A percentile compares a stretch with the other conserved stretches of the same genome.
Conservation (phyloP, 53 echinoderm and acorn worm species). For the Paracentrotus lividus region DNA sequence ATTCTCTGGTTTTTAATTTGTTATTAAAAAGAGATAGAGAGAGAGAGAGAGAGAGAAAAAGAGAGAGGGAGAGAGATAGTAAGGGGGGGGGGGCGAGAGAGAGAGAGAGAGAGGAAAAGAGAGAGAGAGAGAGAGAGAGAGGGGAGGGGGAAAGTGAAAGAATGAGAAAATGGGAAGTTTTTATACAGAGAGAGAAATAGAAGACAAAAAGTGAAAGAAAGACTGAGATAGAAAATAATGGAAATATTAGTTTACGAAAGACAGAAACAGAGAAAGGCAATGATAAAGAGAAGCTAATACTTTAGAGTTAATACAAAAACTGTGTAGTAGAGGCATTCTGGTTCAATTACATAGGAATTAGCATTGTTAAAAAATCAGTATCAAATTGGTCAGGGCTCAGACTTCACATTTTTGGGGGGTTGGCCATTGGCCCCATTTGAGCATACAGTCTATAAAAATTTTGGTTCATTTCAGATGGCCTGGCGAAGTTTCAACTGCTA, state of each 20-base stretch:
- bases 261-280: not conserved
- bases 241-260: not conserved
- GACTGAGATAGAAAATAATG: not conserved
- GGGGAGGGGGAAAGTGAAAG: not conserved
- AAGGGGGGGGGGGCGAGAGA: not conserved
- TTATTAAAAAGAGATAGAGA: not conserved
- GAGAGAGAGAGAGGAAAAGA: conserved; percentile 28
- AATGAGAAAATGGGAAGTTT: not conserved
- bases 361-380: too few species aligned
- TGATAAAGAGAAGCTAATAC: too few species aligned
- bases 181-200: conserved; percentile 1
- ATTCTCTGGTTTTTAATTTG: too few species aligned
- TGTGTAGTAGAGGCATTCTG: too few species aligned
- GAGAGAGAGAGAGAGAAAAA: not conserved
- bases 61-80: not conserved
- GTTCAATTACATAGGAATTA: too few species aligned
- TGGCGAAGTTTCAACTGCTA: too few species aligned
- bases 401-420: too few species aligned
- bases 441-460: too few species aligned
- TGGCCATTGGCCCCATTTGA: too few species aligned
- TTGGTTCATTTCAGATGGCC: too few species aligned
- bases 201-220: not conserved
- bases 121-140: not conserved
- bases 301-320: too few species aligned
- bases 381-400: too few species aligned